Evolutionary conservation across 1,140 invertebrate species (phyloP), one percentile per base, ranked within the genome.

Genomic region (Glomeris maerens): DNA sequence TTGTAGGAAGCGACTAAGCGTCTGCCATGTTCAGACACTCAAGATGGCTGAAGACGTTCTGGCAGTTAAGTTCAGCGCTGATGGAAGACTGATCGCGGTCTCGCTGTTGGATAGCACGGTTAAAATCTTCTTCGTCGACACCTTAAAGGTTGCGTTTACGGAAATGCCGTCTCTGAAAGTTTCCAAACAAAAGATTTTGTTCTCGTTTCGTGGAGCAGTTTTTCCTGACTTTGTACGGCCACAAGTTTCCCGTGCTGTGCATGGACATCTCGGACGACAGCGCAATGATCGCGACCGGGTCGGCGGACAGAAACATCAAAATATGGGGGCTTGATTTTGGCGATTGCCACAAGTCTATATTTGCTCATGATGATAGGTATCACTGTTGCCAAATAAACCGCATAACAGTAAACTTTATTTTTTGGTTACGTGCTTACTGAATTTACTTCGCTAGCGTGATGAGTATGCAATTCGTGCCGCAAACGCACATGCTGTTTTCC

Each of bases 291-390:
- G 86, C 79, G 1, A 96, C 94, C 0, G 94, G 93, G 22, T 95
- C 92, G 17, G 83, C 83, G 0, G 96, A 99, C 70, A 76, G 92
- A 21, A 95, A 91, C 67, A 77, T 98, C 2, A 95, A 97, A 73
- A 84, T 98, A 54, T 99, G 94, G 94, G 93, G 94, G 40, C 76
- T 98, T 64, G 92, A 98, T 68, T 98, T 96, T 71, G 96, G 95
- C 20, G 93, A 99, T 67, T 78, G 76, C 55, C 58, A 62, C 47
- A 72, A 69, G 52, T 78, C 72, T 41, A 66, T 78, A 51, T 78
- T 74, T 69, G 92, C 91, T 1, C 94, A 98, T 67, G 91, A 97
- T 60, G 90, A 95, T 64, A 67, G 64, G 68, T 72, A 55, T 57
- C 27, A 44, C 17, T 7, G 21, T 44, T 44, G 41, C 10, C n/a